Evolutionary conservation across 2,797 vertebrate species (phyloP), one percentile per base, ranked within the genome.

Genomic region (Hippoglossus hippoglossus): DNA sequence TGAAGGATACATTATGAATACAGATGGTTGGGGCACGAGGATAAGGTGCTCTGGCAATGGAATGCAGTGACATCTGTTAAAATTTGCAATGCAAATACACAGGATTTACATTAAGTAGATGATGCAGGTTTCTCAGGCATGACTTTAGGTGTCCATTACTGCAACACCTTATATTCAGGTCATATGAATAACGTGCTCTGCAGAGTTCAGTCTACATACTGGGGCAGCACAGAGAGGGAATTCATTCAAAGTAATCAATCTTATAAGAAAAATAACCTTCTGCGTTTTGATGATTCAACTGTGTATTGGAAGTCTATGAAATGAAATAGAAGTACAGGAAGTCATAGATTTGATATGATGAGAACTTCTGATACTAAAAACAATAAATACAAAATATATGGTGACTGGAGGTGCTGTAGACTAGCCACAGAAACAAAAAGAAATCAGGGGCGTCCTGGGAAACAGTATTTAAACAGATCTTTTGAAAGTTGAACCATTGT

Each of bases 1-100:
- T 72, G 62, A 55, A 80, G 54, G 78, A 88, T 88, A 82, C 87
- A 90, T 92, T 89, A 92, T 90, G 86, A 82, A 90, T 89, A 88
- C 85, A 90, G 88, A 86, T 78, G 67, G 79, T 56, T 25, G 65
- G 62, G 65, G 70, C 63, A 39, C 60, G 71, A 73, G 81, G 79
- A 89, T 82, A 85, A 77, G 75, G 77, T 86, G 71, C 65, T 60
- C 51, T 12, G 54, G 54, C 81, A 78, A 90, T 80, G 76, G 84
- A 78, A 89, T 83, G 71, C 74, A 63, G 64, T 49, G 71, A 63
- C 78, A 85, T 77, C 84, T 86, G 84, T 19, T 89, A 69, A 87
- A 81, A 88, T 84, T 84, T 81, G 73, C 75, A 84, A 85, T 86
- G 76, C 84, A 85, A 85, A 90, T 78, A 63, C 36, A 28, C 58